Percentiles rank a stretch among this genome's conserved stretches.
These are phyloP conservation scores for Torymus aiolomorphi DNA, from an alignment of 2,888 invertebrate genomes.

Conservation along the genomic window DNA sequence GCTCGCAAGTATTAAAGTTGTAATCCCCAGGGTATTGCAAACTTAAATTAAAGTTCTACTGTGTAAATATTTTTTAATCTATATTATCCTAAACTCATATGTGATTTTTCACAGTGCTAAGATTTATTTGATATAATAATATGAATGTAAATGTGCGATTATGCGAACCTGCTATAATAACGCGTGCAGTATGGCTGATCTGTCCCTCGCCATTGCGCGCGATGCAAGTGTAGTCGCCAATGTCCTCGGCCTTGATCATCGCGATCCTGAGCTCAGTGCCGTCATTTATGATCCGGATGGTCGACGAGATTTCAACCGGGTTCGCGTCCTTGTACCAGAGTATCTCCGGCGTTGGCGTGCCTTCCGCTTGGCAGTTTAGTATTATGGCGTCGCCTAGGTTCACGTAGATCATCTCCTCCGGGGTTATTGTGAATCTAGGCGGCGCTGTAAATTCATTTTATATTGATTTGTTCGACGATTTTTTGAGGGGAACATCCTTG, in stretches of 20 bases:
- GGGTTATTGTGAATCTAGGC: slow-evolving; percentile 95
- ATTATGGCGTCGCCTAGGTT: slow-evolving; percentile 97
- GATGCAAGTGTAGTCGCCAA: slow-evolving; percentile 97
- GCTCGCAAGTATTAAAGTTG: neutral
- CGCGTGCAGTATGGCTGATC: slow-evolving; percentile 95
- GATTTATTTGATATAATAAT: no score
- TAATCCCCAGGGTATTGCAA: no score
- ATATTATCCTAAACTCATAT: no score
- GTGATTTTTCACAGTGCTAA: no score
- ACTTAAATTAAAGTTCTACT: no score
- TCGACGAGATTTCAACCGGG: slow-evolving; percentile 91
- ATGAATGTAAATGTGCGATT: neutral
- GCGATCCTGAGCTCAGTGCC: slow-evolving; percentile 95
- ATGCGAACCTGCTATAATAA: slow-evolving; percentile 90
- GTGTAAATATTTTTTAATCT: no score
- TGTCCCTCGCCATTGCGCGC: slow-evolving; percentile 97
- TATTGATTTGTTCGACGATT: no score
- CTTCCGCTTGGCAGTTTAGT: slow-evolving; percentile 97
- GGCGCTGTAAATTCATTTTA: slow-evolving; percentile 80
- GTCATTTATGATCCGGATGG: slow-evolving; percentile 94
- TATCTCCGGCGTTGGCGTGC: slow-evolving; percentile 96
- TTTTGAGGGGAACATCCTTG: no score
- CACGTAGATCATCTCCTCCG: slow-evolving; percentile 97
- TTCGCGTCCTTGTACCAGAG: slow-evolving; percentile 97
- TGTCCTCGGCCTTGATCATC: slow-evolving; percentile 94